Evolutionary conservation across 2,113 vertebrate species (phyloP), one percentile per base, ranked within the genome.

Genomic region (Chaetops frenatus): DNA sequence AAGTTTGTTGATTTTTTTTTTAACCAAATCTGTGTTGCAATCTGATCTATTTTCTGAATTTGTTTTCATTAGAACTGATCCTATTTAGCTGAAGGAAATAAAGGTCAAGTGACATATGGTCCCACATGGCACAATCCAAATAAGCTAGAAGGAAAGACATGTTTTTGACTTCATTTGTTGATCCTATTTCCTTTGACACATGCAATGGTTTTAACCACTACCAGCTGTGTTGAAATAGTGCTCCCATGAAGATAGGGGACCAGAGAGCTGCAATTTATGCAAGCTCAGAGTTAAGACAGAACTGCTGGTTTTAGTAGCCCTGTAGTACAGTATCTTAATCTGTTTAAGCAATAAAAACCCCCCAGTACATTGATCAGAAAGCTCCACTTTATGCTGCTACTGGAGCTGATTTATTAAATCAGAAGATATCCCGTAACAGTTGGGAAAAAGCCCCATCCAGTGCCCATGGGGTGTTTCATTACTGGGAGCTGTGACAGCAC

Each of bases 51-150:
- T 87, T 91, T 94, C 78, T 17, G 13, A 82, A 70, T 6, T 79
- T 57, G 36, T 74, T 86, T 95, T 69, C 81, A 31, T 85, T 67
- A 35, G 25, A 88, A 54, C 35, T 31, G 50, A 90, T 60, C 44
- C 67, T 80, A 61, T 65, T 48, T 65, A 82, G 45, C 27, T 11
- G 10, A 70, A 80, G 47, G 81, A 94, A 87, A 92, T 36, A 56
- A 84, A 91, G 92, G 93, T 82, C 93, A 95, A 87, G 80, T 47
- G 42, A 67, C 87, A 92, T 87, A 87, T 79, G 78, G 94, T 76
- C 70, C 81, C 91, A 91, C 38, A 80, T 44, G 84, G 65, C 77
- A 81, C 72, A 72, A 31, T 25, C 61, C 70, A 81, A 45, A 88
- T 5, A 21, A 81, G 48, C 57, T 64, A 60, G 48, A 70, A 79